Base-by-base conservation (phyloP, 2,113 vertebrate genomes). In the Elachura formosa region DNA sequence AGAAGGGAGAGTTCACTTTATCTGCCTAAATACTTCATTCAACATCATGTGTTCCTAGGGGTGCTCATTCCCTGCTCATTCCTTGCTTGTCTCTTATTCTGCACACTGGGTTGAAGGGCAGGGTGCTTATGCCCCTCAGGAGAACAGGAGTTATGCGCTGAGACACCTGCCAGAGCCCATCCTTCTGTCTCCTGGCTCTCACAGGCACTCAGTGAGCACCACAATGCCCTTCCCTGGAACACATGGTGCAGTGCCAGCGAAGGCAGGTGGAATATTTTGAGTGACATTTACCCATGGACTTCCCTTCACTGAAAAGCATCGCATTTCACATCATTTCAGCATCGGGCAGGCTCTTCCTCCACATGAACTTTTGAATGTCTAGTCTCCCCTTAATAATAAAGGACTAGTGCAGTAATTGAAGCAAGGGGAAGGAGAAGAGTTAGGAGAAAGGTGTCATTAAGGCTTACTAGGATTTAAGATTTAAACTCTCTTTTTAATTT, bases 201-300 rank as follows among this genome's bases (percentile, higher is more conserved):
- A 36, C 0, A 3, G 31, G 9, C 41, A 21, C 19, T 20, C 3
- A 0, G 12, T 7, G n/a, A 67, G 21, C 41, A 45, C 14, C 14
- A 2, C 2, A 4, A 25, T 5, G 5, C 20, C 33, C 23, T 71
- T 69, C 48, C 43, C 17, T 54, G 54, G 25, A 1, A 1, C 36
- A 33, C 26, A 5, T 0, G 1, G 9, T 10, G 17, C 49, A 54
- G 2, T n/a, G 29, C 16, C 3, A 5, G 45, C 21, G 61, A 36
- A 73, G 18, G 36, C 3, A 10, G 7, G 14, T 56, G 41, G 12
- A 17, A n/a, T 1, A 2, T 56, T 75, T 64, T 10, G 10, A 22
- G 24, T 51, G 26, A 33, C 10, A 11, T 84, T 67, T n/a, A 61
- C 45, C 28, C 22, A 10, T 8, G 34, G 55, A 23, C 18, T 90